phyloP scores from a whole-genome alignment of 1,140 invertebrate species.

The Drosophila ananassae region DNA sequence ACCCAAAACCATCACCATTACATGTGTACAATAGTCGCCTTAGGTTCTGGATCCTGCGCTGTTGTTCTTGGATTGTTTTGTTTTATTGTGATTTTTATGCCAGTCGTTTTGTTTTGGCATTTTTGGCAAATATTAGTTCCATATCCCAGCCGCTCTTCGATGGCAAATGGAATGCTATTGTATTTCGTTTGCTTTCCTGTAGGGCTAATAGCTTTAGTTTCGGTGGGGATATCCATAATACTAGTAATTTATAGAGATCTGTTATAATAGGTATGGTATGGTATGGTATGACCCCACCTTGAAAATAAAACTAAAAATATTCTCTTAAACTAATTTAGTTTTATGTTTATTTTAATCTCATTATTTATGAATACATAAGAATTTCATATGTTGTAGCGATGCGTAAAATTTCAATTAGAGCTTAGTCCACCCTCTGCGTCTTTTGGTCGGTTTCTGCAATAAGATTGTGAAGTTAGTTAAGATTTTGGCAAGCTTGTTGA shows the following conservation, averaged over 20 bases:
- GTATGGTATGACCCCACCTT: neutral
- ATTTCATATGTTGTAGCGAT: conserved; percentile 18
- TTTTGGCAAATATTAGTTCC: conserved; percentile 72
- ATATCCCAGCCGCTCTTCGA: conserved; percentile 24
- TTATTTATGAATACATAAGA: conserved; percentile 30
- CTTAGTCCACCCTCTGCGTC: conserved; percentile 8
- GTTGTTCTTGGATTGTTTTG: conserved; percentile 50
- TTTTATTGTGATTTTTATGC: conserved; percentile 77
- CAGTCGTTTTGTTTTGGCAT: conserved; percentile 66
- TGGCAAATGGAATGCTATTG: conserved; percentile 61
- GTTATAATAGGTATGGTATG: too few relatives aligned
- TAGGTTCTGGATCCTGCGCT: conserved; percentile 4
- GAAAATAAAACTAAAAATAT: neutral
- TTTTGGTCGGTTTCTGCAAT: conserved; percentile 22
- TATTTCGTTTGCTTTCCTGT: conserved; percentile 37
- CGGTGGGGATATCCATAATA: neutral
- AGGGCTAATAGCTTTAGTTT: conserved; percentile 36
- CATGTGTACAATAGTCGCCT: conserved; percentile 30
- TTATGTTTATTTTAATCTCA: conserved; percentile 41
- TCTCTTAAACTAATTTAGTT: conserved; percentile 14
- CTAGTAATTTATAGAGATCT: neutral
- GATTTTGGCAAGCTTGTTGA: conserved; percentile 39
- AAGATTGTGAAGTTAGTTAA: conserved; percentile 24
- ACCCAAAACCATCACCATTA: neutral
- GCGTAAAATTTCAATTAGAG: conserved; percentile 21